A percentile compares a stretch with the other conserved stretches of the same genome.
Evolutionary conservation across 2,113 vertebrate genomes (phyloP).

Genomic region (Zapus hudsonius): DNA sequence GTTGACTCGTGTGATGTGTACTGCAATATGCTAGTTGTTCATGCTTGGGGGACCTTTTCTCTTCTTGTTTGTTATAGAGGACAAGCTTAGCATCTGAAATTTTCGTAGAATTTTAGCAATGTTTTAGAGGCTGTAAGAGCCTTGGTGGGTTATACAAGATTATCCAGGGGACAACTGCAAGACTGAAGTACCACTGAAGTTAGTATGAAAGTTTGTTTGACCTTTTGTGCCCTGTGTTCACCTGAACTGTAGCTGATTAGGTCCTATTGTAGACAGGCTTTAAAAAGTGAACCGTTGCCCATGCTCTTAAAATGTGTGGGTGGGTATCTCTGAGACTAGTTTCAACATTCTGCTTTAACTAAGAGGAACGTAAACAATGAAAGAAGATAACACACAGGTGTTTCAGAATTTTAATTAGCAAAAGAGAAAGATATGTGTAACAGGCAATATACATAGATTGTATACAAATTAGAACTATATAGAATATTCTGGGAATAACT

Average conservation of each 20-base stretch:
- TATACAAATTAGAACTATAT: not conserved
- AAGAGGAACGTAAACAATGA: not conserved
- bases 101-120: slow-evolving; percentile 1
- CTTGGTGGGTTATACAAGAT: not conserved
- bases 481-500: not conserved
- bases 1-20: not conserved
- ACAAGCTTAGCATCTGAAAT: not conserved
- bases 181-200: slow-evolving; percentile 23
- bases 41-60: not conserved
- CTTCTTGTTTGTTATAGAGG: not conserved
- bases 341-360: slow-evolving; percentile 25
- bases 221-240: not conserved
- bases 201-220: not conserved
- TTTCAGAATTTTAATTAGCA: slow-evolving; percentile 31
- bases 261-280: not conserved
- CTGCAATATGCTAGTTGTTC: not conserved
- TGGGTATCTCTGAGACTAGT: not conserved
- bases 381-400: not conserved
- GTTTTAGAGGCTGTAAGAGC: not conserved
- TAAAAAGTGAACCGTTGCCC: slow-evolving; percentile 38
- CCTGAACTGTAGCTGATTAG: not conserved
- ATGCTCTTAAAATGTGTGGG: not conserved
- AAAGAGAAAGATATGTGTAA: not conserved
- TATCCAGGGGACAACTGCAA: not conserved
- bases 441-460: not conserved